Evolutionary conservation across 2,888 invertebrate genomes (phyloP).

Genomic region (Myopa testacea): DNA sequence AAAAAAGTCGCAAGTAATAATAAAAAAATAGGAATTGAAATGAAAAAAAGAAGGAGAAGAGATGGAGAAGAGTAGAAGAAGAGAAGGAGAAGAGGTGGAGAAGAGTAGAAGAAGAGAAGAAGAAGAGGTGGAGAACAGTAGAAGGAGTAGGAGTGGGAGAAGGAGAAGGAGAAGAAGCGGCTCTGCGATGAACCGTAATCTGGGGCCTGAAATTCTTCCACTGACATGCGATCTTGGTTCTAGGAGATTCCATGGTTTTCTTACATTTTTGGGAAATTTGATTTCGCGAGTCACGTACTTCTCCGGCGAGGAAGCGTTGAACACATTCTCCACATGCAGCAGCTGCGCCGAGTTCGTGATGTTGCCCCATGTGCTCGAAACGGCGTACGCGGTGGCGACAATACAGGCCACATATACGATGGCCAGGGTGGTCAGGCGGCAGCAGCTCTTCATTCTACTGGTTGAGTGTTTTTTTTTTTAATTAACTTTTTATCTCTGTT

Average conservation of each 20-base stretch:
- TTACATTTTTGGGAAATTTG: conserved; percentile 64
- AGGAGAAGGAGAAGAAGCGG: neutral
- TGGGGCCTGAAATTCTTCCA: neutral
- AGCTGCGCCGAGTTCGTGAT: conserved; percentile 62
- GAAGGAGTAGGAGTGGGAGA: no score
- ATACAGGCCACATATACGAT: conserved; percentile 47
- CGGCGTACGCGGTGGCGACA: conserved; percentile 55
- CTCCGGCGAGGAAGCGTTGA: conserved; percentile 58
- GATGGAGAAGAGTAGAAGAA: no score
- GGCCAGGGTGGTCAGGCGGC: conserved; percentile 35
- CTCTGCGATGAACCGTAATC: neutral
- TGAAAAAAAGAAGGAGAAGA: neutral
- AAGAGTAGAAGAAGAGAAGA: neutral
- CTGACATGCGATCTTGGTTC: neutral
- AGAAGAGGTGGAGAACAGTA: no score
- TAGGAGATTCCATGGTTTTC: conserved; percentile 36
- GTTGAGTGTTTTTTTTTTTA: neutral
- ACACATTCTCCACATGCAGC: conserved; percentile 60
- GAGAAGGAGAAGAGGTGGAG: neutral
- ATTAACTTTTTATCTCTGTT: neutral
- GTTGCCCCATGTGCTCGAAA: conserved; percentile 64
- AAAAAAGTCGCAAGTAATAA: conserved; percentile 5
- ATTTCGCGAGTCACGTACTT: conserved; percentile 63
- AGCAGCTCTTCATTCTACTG: conserved; percentile 24
- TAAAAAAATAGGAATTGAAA: neutral